phyloP scores from a whole-genome alignment of 1,140 invertebrate species.

The Hylyphantes graminicola region DNA sequence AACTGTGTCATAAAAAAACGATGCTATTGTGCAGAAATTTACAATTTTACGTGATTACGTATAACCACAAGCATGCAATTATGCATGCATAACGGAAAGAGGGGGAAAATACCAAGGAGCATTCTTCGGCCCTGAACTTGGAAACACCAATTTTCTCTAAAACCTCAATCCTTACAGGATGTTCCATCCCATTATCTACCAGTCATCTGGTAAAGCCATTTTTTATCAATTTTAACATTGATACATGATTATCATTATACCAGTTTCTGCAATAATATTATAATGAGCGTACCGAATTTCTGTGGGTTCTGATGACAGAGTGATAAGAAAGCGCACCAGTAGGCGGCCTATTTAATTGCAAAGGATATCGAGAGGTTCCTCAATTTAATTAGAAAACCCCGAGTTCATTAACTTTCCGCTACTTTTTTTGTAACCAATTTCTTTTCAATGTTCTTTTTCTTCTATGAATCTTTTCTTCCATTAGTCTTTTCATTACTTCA shows the following conservation, averaged over 20 bases:
- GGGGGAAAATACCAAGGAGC: background rate
- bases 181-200: constrained; percentile 3
- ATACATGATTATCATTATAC: background rate
- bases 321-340: constrained; percentile 26
- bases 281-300: constrained; percentile 48
- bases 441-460: background rate
- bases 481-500: background rate
- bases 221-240: too few species aligned
- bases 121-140: constrained; percentile 26
- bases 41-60: too few species aligned
- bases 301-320: constrained; percentile 39
- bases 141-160: constrained; percentile 14
- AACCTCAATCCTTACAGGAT: background rate
- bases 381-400: constrained; percentile 38
- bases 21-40: too few species aligned
- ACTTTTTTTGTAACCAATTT: too few species aligned
- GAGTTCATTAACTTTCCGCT: constrained; percentile 40
- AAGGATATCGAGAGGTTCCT: constrained; percentile 39
- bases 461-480: constrained; percentile 10
- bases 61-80: background rate
- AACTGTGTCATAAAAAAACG: too few species aligned
- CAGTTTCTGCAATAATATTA: background rate
- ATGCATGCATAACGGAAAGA: background rate
- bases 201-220: background rate
- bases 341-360: constrained; percentile 48